Conservation (phyloP, 2,113 vertebrate species). For the Chlamydotis undulata region DNA sequence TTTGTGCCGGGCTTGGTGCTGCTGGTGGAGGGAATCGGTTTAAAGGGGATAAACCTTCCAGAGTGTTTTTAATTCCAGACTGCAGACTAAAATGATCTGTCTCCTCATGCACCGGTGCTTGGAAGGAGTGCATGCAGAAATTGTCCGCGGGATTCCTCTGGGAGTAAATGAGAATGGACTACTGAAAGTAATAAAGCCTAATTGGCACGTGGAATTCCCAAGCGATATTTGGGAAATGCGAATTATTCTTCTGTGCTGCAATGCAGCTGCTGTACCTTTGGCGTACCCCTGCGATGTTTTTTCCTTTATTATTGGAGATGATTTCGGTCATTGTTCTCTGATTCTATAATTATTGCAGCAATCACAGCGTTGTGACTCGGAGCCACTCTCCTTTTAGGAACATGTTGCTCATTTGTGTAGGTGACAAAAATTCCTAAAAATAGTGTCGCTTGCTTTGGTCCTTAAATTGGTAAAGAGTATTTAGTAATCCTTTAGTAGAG, state of each 20-base stretch:
- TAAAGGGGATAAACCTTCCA: neutral
- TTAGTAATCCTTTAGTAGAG: neutral
- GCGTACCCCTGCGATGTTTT: neutral
- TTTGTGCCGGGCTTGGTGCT: neutral
- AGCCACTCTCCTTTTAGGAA: neutral
- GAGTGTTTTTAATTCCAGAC: neutral
- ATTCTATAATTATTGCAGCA: neutral
- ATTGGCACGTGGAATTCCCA: neutral
- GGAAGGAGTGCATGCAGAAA: neutral
- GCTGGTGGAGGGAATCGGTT: neutral
- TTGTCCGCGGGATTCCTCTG: neutral
- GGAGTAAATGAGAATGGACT: neutral
- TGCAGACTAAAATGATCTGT: neutral
- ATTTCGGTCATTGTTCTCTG: neutral
- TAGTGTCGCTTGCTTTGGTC: neutral
- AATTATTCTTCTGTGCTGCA: neutral
- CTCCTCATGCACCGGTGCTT: neutral
- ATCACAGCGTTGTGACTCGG: neutral
- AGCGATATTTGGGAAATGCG: neutral
- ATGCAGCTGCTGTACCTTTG: slow-evolving; percentile 8
- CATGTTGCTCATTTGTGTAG: neutral
- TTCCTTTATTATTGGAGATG: neutral
- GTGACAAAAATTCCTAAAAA: neutral
- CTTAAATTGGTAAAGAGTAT: neutral
- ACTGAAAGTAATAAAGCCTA: neutral